Evolutionary conservation across 2,113 vertebrate species (phyloP), one percentile per base, ranked within the genome.

Genomic region (Numida meleagris): DNA sequence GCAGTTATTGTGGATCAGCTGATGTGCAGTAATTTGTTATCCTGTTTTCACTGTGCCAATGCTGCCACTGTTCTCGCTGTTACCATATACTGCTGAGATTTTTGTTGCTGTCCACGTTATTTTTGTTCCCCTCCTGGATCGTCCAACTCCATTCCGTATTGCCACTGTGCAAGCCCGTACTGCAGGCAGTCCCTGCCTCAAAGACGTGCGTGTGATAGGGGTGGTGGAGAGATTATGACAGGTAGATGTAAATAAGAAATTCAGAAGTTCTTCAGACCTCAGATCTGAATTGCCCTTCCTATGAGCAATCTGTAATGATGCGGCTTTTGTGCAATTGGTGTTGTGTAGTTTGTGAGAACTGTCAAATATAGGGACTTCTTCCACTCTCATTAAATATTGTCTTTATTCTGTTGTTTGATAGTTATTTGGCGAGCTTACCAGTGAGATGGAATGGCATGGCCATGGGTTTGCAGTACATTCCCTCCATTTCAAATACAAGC

Each of bases 91-190:
- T 24, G 10, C 5, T 70, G 45, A 12, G 80, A 6, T 15, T 86
- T 62, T 27, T 75, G 10, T 50, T 55, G 38, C 48, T 58, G 36
- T 50, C n/a, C 4, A 38, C 2, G 0, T 40, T 33, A 10, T 34
- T 29, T 75, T 43, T 50, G 48, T 36, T 27, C 57, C 42, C 16
- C 14, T 3, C 1, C 2, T 29, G 48, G 33, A 51, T 25, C 20
- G 6, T 16, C 14, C 43, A 16, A 14, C 33, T 59, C 21, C 13
- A 5, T 84, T 89, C 21, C 40, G 45, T 16, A 40, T 15, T 83
- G 68, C 23, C 6, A 4, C 31, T 19, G 0, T 0, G 1, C 34
- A 38, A 73, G 17, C 38, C 42, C 48, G 4, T 7, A 23, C 36
- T 24, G 24, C 24, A 59, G 66, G 43, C 31, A 12, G 19, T 34